Conservation (phyloP, 2,797 vertebrate species). For the Schizopygopsis pylzovi region DNA sequence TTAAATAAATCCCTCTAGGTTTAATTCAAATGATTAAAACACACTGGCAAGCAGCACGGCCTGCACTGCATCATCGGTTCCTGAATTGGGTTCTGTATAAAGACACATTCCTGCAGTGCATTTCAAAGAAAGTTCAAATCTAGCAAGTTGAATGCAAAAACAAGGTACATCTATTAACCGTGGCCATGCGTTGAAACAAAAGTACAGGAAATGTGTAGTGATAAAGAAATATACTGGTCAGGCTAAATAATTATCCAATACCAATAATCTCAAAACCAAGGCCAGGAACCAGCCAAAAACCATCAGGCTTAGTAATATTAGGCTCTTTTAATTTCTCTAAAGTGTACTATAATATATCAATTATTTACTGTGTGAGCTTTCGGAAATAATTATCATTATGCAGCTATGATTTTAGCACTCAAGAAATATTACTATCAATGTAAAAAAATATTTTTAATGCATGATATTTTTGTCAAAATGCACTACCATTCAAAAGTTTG, state of each 20-base stretch:
- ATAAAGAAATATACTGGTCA: background rate
- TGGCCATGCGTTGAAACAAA: background rate
- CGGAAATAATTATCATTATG: too few relatives aligned
- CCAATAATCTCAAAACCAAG: background rate
- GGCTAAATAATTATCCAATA: background rate
- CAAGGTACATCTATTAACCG: background rate
- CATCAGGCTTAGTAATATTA: background rate
- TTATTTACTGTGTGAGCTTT: too few relatives aligned
- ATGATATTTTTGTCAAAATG: too few relatives aligned
- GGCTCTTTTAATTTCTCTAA: too few relatives aligned
- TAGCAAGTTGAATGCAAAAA: conserved; percentile 10
- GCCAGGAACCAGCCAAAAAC: background rate
- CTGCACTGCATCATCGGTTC: background rate
- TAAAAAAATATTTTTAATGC: too few relatives aligned
- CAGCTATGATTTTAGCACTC: too few relatives aligned
- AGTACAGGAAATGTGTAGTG: background rate
- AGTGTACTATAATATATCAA: too few relatives aligned
- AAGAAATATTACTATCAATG: too few relatives aligned
- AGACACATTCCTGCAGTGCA: conserved; percentile 4
- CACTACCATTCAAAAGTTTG: too few relatives aligned
- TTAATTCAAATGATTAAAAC: conserved; percentile 34
- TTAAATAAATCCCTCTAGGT: conserved; percentile 30
- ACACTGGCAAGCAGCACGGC: conserved; percentile 14
- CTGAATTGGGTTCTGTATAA: conserved; percentile 1
- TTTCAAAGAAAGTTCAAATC: background rate